Percentiles rank a stretch among this genome's conserved stretches.
phyloP scores from a whole-genome alignment of 2,113 vertebrate species.

The Theristicus caerulescens region DNA sequence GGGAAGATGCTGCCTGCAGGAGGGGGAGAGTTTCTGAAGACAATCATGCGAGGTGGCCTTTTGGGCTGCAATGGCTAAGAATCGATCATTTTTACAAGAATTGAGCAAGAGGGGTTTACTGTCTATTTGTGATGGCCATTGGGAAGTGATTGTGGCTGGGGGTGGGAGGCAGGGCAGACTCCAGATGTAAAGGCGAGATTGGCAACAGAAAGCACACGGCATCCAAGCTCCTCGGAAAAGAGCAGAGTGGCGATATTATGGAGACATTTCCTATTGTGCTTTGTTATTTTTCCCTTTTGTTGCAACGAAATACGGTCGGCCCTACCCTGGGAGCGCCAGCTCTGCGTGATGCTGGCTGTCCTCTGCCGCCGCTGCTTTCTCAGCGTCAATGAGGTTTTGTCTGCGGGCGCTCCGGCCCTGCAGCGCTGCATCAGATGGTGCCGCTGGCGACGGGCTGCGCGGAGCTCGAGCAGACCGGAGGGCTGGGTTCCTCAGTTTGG shows the following conservation, averaged over 20 bases:
- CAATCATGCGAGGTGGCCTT: background rate
- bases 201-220: background rate
- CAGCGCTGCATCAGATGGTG: background rate
- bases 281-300: background rate
- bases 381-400: background rate
- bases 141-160: background rate
- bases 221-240: rapidly evolving
- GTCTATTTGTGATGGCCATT: background rate
- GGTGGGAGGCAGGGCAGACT: background rate
- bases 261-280: background rate
- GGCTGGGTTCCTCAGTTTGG: background rate
- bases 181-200: background rate
- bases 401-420: rapidly evolving
- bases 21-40: background rate
- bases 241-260: background rate
- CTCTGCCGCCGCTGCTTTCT: background rate
- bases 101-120: background rate
- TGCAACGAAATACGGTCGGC: background rate
- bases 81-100: background rate
- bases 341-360: rapidly evolving
- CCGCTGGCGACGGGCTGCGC: rapidly evolving
- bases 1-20: background rate
- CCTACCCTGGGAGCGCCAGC: background rate
- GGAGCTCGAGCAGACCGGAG: background rate
- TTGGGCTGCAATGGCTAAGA: background rate